phyloP scores from a whole-genome alignment of 2,797 vertebrate species.

The Hozukius guyotensis region DNA sequence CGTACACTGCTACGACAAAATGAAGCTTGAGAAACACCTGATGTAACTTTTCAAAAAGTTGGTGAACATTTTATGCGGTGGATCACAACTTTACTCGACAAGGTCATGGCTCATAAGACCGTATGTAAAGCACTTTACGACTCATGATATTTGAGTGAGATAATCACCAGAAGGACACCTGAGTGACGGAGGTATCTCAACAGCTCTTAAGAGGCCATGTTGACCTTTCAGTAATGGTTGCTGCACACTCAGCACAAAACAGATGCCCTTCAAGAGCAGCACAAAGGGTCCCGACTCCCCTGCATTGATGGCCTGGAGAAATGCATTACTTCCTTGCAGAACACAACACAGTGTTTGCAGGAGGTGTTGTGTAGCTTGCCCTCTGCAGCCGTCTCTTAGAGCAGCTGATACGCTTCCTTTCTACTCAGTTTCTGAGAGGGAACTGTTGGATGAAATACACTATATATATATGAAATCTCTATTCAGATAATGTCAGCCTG shows the following conservation, averaged over 20 bases:
- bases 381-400: neutral
- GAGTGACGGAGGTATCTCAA: constrained; percentile 53
- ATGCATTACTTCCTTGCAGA: constrained; percentile 22
- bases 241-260: constrained; percentile 64
- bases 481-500: neutral
- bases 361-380: constrained; percentile 1
- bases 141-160: constrained; percentile 46
- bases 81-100: constrained; percentile 1
- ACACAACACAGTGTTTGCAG: constrained; percentile 14
- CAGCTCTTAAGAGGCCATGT: constrained; percentile 38
- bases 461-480: neutral
- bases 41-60: constrained; percentile 28
- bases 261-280: constrained; percentile 44
- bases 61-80: neutral
- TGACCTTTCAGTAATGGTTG: constrained; percentile 56
- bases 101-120: constrained; percentile 24
- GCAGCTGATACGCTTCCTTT: neutral
- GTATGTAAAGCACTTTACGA: constrained; percentile 2
- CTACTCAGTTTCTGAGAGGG: neutral
- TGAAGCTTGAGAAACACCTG: neutral
- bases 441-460: neutral
- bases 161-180: constrained; percentile 33
- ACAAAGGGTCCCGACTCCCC: constrained; percentile 7
- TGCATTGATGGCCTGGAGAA: constrained; percentile 27
- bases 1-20: neutral